These are phyloP conservation scores for Eptesicus fuscus DNA, from an alignment of 2,113 vertebrate species.

Conservation along the genomic window DNA sequence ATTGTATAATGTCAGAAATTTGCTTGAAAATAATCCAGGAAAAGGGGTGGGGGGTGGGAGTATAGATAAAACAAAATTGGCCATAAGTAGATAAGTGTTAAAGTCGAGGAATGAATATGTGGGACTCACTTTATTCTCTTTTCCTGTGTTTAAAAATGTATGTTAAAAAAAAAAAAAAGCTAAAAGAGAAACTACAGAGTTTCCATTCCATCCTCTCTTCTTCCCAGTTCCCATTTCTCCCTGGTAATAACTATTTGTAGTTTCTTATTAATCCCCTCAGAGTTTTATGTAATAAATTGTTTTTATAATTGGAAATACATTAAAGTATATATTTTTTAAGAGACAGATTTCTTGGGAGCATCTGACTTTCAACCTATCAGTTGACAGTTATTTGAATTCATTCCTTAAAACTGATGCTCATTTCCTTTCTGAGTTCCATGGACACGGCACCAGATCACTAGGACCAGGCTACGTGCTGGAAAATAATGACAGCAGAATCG, in stretches of 20 bases:
- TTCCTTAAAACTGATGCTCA: slow-evolving; percentile 1
- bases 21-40: background rate
- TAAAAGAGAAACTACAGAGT: background rate
- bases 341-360: background rate
- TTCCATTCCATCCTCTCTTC: background rate
- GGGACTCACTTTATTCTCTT: background rate
- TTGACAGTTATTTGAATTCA: slow-evolving; percentile 30
- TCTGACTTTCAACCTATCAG: slow-evolving; percentile 4
- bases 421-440: slow-evolving; percentile 38
- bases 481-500: slow-evolving; percentile 62
- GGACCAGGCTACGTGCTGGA: slow-evolving; percentile 43
- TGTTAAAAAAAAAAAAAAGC: background rate
- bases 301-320: slow-evolving; percentile 37
- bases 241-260: background rate
- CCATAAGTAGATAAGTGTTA: background rate
- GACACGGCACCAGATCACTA: slow-evolving; percentile 23
- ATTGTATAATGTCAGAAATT: background rate
- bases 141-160: background rate
- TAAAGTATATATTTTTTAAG: background rate
- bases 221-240: background rate
- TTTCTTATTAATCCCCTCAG: background rate
- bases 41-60: background rate
- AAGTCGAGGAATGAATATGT: background rate
- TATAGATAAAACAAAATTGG: background rate
- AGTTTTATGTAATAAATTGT: background rate